Conservation (phyloP, 2,797 vertebrate genomes). For the Acanthurus tractus region DNA sequence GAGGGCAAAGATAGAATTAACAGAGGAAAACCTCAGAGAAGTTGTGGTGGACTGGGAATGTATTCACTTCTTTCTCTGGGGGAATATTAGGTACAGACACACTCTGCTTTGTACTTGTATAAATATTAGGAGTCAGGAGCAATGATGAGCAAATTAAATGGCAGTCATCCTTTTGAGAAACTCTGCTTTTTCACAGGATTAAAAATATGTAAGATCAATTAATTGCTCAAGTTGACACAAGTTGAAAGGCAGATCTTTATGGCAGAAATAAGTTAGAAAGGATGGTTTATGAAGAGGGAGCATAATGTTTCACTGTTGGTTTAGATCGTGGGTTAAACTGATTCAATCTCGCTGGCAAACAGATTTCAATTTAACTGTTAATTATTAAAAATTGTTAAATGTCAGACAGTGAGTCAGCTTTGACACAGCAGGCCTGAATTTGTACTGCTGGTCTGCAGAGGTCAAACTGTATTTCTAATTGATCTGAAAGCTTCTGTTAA, state of each 20-base stretch:
- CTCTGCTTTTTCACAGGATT: conserved; percentile 1
- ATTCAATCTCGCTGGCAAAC: not conserved
- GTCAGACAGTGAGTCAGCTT: conserved; percentile 1
- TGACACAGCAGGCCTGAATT: not conserved
- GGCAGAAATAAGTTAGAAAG: not conserved
- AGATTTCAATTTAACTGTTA: conserved; percentile 13
- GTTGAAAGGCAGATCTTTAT: not conserved
- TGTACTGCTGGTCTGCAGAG: conserved; percentile 7
- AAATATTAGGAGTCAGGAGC: not conserved
- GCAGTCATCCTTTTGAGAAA: conserved; percentile 3
- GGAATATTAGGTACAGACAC: not conserved
- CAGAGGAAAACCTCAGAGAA: not conserved
- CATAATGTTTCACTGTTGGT: conserved; percentile 8
- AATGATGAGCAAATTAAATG: conserved; percentile 20
- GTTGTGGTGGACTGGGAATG: not conserved
- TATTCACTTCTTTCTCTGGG: not conserved
- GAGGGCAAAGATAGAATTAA: conserved; percentile 1
- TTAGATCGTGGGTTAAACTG: conserved; percentile 7
- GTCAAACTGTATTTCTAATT: conserved; percentile 12
- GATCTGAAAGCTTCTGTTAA: conserved; percentile 6
- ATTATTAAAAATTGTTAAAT: conserved; percentile 3
- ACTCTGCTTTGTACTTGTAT: not conserved
- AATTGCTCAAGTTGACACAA: not conserved
- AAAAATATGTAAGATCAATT: conserved; percentile 15
- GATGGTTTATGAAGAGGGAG: not conserved